A percentile compares a stretch with the other conserved stretches of the same genome.
phyloP scores from a whole-genome alignment of 2,888 invertebrate species.

The Agrochola lychnidis region DNA sequence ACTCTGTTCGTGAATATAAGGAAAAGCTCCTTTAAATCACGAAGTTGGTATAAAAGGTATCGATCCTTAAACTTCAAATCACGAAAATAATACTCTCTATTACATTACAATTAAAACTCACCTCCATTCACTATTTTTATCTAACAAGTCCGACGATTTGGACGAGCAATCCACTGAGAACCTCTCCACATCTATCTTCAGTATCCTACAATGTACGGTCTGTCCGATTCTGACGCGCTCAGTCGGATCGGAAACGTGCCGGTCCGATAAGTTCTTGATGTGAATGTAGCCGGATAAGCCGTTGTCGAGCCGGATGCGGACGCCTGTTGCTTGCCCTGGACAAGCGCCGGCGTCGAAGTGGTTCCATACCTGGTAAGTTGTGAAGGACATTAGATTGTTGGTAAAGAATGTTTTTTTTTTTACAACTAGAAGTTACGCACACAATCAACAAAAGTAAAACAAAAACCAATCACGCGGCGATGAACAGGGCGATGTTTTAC shows the following conservation, averaged over 20 bases:
- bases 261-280: slow-evolving; percentile 98
- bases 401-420: background rate
- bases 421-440: no score
- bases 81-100: background rate
- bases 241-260: slow-evolving; percentile 97
- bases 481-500: no score
- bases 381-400: background rate
- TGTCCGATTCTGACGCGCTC: slow-evolving; percentile 96
- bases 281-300: slow-evolving; percentile 98
- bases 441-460: no score
- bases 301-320: slow-evolving; percentile 97
- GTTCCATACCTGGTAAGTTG: slow-evolving; percentile 94
- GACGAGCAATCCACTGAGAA: slow-evolving; percentile 98
- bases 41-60: background rate
- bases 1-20: background rate
- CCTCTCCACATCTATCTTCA: slow-evolving; percentile 98
- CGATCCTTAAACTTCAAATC: background rate
- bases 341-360: slow-evolving; percentile 99
- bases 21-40: no score
- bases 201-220: slow-evolving; percentile 96
- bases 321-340: slow-evolving; percentile 98
- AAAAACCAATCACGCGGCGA: no score
- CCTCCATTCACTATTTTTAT: slow-evolving; percentile 97
- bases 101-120: slow-evolving; percentile 69
- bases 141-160: slow-evolving; percentile 97